Conservation (phyloP, 1,140 invertebrate species). For the Carposina sasakii region DNA sequence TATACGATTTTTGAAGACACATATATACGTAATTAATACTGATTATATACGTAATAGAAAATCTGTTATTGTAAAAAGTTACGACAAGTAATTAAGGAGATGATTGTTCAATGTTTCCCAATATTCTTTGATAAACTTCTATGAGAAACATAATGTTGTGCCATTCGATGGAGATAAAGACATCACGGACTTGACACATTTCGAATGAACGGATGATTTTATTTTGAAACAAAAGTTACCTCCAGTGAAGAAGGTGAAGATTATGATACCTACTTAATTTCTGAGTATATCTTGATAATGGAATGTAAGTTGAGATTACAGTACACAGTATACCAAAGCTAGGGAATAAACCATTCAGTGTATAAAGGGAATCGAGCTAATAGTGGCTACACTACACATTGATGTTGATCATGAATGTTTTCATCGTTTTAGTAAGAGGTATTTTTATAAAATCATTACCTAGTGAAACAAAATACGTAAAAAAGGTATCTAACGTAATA, state of each 20-base stretch:
- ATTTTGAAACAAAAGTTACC: conserved; percentile 63
- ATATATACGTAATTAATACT: conserved; percentile 71
- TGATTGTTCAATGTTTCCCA: conserved; percentile 13
- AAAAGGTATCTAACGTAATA: conserved; percentile 61
- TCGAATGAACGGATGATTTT: conserved; percentile 20
- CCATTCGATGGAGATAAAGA: conserved; percentile 39
- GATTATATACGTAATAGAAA: conserved; percentile 63
- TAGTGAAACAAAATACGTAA: conserved; percentile 72
- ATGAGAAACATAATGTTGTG: conserved; percentile 28
- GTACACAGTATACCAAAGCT: conserved; percentile 71
- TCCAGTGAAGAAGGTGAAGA: conserved; percentile 49
- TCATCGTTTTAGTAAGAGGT: conserved; percentile 47
- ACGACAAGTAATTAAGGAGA: conserved; percentile 43
- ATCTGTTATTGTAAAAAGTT: conserved; percentile 62
- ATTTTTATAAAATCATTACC: conserved; percentile 72
- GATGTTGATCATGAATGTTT: too few species aligned
- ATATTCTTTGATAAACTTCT: conserved; percentile 29
- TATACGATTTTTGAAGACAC: conserved; percentile 71
- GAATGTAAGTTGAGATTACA: conserved; percentile 38
- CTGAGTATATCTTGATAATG: conserved; percentile 44
- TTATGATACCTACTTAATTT: too few species aligned
- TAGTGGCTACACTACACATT: too few species aligned
- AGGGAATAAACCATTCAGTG: conserved; percentile 58
- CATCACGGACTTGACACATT: conserved; percentile 23
- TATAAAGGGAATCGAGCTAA: conserved; percentile 30